phyloP scores from a whole-genome alignment of 2,113 vertebrate genomes.

The Castor canadensis region DNA sequence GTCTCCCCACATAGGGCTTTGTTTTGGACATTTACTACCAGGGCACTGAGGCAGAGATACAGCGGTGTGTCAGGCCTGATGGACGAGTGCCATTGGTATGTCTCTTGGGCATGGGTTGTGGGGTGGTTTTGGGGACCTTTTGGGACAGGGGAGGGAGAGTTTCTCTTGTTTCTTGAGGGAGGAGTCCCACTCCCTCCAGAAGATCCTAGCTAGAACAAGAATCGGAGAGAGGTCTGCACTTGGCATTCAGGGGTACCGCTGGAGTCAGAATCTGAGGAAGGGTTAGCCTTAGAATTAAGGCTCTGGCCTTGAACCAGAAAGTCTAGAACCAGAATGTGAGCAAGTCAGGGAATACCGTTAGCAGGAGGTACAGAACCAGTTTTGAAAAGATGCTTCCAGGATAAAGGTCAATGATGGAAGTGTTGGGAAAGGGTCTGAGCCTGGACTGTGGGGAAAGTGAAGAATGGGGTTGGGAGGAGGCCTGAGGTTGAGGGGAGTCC shows the following conservation, averaged over 20 bases:
- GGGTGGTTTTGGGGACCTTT: background rate
- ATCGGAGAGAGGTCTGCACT: background rate
- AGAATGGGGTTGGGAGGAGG: background rate
- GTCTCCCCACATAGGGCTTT: constrained; percentile 83
- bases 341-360: background rate
- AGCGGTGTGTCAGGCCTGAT: constrained; percentile 83
- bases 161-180: background rate
- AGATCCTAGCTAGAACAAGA: constrained; percentile 5
- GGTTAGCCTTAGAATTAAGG: background rate
- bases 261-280: background rate
- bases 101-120: background rate
- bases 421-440: background rate
- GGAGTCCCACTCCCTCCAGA: background rate
- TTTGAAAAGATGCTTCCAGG: background rate
- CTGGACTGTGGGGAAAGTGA: background rate
- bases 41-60: constrained; percentile 86
- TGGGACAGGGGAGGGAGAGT: background rate
- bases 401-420: background rate
- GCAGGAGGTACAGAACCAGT: background rate
- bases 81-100: constrained; percentile 92
- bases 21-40: constrained; percentile 92
- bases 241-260: background rate
- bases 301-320: background rate
- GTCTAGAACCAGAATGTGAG: background rate
- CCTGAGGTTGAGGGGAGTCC: background rate